Evolutionary conservation across 1,140 invertebrate species (phyloP).

Genomic region (Drosophila sechellia): DNA sequence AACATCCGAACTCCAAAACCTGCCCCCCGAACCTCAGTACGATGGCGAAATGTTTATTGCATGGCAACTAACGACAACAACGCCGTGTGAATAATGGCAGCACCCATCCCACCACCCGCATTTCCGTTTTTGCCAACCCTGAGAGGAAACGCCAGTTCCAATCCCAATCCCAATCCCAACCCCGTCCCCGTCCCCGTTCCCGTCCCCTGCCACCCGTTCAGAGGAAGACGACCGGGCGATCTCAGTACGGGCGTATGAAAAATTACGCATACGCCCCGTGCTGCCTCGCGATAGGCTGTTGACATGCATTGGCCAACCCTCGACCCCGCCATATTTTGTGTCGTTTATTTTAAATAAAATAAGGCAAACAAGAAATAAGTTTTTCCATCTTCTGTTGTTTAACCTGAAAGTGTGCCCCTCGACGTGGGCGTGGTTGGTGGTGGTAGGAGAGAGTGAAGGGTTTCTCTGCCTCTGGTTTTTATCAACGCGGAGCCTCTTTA

Average conservation of each 20-base stretch:
- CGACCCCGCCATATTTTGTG: background rate
- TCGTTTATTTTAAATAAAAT: constrained; percentile 26
- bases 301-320: constrained; percentile 28
- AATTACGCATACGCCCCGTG: constrained; percentile 57
- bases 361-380: constrained; percentile 1
- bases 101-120: too few species aligned
- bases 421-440: background rate
- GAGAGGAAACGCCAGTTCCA: background rate
- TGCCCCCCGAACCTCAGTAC: background rate
- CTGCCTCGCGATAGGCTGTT: constrained; percentile 35
- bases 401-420: background rate
- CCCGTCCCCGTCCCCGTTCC: too few species aligned
- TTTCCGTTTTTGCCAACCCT: too few species aligned
- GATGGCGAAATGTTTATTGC: constrained; percentile 28
- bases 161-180: background rate
- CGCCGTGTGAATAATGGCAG: constrained; percentile 14
- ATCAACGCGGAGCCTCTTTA: background rate
- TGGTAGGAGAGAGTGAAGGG: background rate
- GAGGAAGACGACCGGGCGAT: background rate
- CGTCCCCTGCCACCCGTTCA: background rate
- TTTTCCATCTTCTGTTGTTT: constrained; percentile 4
- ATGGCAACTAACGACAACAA: constrained; percentile 30
- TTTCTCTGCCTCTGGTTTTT: background rate
- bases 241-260: constrained; percentile 36
- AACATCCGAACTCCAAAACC: background rate